A percentile compares a stretch with the other conserved stretches of the same genome.
These are phyloP conservation scores for Odocoileus virginianus DNA, from an alignment of 2,113 vertebrate genomes.

Conservation along the genomic window DNA sequence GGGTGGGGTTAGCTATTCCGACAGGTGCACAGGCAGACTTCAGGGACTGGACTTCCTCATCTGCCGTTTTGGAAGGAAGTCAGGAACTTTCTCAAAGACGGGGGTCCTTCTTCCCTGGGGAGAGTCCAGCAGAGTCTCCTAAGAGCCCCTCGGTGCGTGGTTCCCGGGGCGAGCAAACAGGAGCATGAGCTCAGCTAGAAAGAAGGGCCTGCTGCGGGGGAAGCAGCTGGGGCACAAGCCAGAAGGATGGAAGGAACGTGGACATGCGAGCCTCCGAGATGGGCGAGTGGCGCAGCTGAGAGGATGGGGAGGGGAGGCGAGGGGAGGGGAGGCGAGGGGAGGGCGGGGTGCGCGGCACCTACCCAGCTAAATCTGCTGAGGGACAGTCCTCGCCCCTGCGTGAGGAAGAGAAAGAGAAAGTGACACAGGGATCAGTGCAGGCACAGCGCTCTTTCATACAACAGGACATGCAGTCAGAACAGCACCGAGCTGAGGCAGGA, in stretches of 20 bases:
- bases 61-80: neutral
- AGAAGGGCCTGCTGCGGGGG: neutral
- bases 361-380: constrained; percentile 97
- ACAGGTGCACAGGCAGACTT: neutral
- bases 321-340: neutral
- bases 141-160: neutral
- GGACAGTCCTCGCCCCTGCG: constrained; percentile 93
- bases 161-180: constrained; percentile 29
- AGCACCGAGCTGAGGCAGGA: neutral
- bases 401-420: constrained; percentile 86
- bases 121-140: constrained; percentile 37
- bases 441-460: neutral
- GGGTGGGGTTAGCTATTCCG: neutral
- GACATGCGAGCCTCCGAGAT: constrained; percentile 9
- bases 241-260: constrained; percentile 27
- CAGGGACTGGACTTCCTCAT: neutral
- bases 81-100: neutral
- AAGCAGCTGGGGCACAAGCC: neutral
- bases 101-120: neutral
- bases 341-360: constrained; percentile 81
- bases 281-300: constrained; percentile 24
- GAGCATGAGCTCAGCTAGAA: neutral
- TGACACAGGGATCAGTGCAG: constrained; percentile 56
- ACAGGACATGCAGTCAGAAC: neutral
- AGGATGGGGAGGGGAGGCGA: neutral